Conservation (phyloP, 2,888 invertebrate genomes). For the Octonoba sinensis region DNA sequence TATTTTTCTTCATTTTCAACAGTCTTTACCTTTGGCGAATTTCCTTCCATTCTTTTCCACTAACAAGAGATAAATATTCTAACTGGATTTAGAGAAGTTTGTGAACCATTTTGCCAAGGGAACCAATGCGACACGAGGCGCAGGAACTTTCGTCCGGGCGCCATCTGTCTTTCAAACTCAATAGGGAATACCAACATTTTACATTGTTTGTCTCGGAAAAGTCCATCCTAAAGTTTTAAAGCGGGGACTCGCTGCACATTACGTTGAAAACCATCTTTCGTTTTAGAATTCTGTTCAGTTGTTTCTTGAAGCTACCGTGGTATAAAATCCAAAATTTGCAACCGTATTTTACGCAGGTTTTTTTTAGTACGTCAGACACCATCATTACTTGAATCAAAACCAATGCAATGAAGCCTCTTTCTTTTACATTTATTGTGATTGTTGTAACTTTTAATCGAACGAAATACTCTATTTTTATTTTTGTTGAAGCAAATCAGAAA, state of each 20-base stretch:
- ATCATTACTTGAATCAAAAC: no score
- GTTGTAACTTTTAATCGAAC: no score
- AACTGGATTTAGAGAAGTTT: constrained; percentile 17
- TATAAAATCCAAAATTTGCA: no score
- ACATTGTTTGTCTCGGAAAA: constrained; percentile 12
- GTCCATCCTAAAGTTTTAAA: neutral
- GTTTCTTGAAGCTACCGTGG: no score
- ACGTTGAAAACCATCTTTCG: constrained; percentile 1
- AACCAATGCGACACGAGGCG: neutral
- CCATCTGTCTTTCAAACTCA: constrained; percentile 29
- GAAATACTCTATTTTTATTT: no score
- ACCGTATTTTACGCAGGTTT: no score
- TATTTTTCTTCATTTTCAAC: constrained; percentile 5
- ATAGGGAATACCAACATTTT: constrained; percentile 33
- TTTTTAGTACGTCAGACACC: no score
- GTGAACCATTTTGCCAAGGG: neutral
- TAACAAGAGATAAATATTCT: constrained; percentile 13
- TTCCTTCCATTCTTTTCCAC: neutral
- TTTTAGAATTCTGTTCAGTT: no score
- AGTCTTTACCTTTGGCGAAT: neutral
- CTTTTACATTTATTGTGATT: no score
- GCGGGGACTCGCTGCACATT: neutral
- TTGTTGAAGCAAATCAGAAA: no score
- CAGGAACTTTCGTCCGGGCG: constrained; percentile 1
- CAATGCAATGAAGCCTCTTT: no score